Conservation (phyloP, 2,888 invertebrate species). For the Zygaena filipendulae region DNA sequence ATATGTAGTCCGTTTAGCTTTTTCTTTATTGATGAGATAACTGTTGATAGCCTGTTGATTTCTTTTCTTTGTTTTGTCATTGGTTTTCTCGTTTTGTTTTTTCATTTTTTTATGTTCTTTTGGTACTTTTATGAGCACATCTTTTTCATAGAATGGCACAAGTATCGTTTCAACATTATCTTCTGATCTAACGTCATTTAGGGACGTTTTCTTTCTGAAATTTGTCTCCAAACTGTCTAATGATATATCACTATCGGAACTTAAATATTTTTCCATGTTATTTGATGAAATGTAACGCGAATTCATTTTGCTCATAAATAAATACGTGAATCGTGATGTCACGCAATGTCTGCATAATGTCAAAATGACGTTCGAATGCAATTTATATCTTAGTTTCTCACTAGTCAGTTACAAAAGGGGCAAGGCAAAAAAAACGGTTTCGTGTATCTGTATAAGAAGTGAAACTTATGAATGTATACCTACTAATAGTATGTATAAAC, state of each 20-base stretch:
- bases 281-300: constrained; percentile 22
- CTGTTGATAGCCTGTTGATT: constrained; percentile 21
- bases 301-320: constrained; percentile 36
- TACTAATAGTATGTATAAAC: no score
- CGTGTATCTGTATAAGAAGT: no score
- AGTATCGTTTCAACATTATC: constrained; percentile 50
- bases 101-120: constrained; percentile 29
- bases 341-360: no score
- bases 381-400: no score
- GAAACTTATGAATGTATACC: no score
- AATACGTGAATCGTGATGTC: constrained; percentile 22
- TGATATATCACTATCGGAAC: constrained; percentile 41
- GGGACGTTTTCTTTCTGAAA: constrained; percentile 24
- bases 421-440: no score
- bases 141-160: constrained; percentile 59
- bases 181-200: constrained; percentile 22
- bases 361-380: no score
- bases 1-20: constrained; percentile 29
- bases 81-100: constrained; percentile 19
- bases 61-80: constrained; percentile 21
- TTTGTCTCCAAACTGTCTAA: constrained; percentile 46
- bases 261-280: constrained; percentile 36
- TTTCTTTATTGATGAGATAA: constrained; percentile 44
- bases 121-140: constrained; percentile 50
- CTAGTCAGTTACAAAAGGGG: no score